These are phyloP conservation scores for Pogonognathellus flavescens DNA, from an alignment of 1,140 invertebrate genomes.

Conservation along the genomic window DNA sequence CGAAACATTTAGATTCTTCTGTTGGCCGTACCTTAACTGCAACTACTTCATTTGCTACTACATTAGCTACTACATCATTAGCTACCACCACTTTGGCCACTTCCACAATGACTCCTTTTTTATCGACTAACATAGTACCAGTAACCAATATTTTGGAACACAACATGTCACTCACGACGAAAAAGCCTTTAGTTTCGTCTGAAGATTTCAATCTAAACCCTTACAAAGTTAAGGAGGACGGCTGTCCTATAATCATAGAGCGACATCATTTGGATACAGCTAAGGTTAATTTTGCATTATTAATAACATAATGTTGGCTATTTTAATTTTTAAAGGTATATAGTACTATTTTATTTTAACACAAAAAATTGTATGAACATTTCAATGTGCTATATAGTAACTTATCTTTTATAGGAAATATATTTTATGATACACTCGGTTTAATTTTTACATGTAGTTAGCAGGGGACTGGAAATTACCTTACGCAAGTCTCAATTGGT, in stretches of 20 bases:
- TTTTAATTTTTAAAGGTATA: no score
- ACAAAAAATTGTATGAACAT: no score
- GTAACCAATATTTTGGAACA: no score
- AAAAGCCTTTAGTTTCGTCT: background rate
- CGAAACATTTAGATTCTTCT: no score
- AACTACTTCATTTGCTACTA: no score
- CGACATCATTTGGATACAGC: constrained; percentile 3
- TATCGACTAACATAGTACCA: no score
- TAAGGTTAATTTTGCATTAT: background rate
- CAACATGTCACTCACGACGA: background rate
- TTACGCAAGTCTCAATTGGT: constrained; percentile 51
- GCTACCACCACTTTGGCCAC: background rate
- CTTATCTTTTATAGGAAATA: no score
- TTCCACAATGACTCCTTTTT: background rate
- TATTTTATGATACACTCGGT: background rate
- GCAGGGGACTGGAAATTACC: constrained; percentile 42
- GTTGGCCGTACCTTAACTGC: no score
- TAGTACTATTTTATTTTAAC: no score
- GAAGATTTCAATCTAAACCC: background rate
- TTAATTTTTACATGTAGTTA: background rate
- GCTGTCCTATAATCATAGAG: constrained; percentile 1
- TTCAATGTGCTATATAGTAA: no score
- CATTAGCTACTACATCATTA: background rate
- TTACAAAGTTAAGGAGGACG: background rate
- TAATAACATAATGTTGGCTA: background rate